Conservation (phyloP, 1,140 invertebrate species). For the Anastrepha ludens region DNA sequence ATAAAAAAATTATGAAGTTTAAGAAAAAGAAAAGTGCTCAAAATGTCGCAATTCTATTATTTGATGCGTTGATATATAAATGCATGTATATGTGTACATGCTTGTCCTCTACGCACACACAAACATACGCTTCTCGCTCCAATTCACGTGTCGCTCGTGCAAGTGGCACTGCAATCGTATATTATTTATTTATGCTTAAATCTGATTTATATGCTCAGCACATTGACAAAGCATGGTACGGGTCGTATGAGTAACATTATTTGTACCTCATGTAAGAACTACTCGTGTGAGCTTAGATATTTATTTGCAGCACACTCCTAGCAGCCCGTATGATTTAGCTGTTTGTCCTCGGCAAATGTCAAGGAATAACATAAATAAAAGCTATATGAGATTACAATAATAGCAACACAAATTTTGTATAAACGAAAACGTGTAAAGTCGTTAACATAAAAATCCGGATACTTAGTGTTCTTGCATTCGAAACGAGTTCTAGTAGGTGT, state of each 20-base stretch:
- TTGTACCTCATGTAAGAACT: not conserved
- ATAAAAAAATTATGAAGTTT: no score
- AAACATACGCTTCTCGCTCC: not conserved
- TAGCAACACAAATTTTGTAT: no score
- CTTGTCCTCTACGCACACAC: not conserved
- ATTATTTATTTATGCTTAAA: conserved; percentile 24
- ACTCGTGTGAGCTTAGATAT: not conserved
- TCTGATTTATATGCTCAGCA: conserved; percentile 7
- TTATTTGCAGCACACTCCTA: not conserved
- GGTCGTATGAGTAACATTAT: not conserved
- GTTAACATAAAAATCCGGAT: no score
- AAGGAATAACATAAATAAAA: not conserved
- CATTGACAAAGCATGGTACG: not conserved
- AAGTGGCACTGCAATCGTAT: not conserved
- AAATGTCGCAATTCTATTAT: no score
- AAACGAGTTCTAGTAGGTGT: no score
- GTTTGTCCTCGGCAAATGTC: not conserved
- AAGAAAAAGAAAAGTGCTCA: no score
- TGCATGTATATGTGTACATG: no score
- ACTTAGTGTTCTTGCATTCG: no score
- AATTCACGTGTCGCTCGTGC: no score
- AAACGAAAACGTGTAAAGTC: no score
- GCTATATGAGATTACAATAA: not conserved
- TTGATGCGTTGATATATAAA: no score
- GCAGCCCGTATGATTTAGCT: not conserved